Evolutionary conservation across 2,113 vertebrate genomes (phyloP).

Genomic region (Vombatus ursinus): DNA sequence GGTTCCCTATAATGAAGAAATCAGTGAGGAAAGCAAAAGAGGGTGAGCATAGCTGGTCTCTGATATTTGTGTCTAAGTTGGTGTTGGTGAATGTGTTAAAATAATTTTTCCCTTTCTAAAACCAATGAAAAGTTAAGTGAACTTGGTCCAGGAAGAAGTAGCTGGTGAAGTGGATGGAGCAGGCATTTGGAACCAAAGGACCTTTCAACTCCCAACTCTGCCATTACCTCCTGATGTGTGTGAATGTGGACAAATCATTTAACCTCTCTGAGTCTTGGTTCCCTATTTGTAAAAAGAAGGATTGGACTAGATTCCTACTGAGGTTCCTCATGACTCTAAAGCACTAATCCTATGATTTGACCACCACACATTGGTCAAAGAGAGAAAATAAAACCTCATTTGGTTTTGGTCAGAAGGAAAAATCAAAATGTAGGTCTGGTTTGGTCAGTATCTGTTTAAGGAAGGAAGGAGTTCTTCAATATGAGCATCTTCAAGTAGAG

Average conservation of each 20-base stretch:
- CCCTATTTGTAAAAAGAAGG: neutral
- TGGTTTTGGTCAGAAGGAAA: neutral
- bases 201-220: neutral
- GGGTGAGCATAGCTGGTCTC: neutral
- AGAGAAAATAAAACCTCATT: neutral
- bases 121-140: neutral
- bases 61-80: neutral
- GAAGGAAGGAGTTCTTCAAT: neutral
- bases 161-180: neutral
- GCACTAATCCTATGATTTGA: neutral
- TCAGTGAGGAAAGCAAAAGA: neutral
- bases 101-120: neutral
- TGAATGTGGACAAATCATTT: neutral
- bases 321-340: neutral
- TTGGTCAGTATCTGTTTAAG: accelerated
- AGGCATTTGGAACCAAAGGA: neutral
- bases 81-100: neutral
- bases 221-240: neutral
- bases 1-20: neutral
- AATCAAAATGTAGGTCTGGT: neutral
- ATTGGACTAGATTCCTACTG: neutral
- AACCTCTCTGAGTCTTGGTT: neutral
- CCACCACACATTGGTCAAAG: neutral
- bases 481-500: neutral
- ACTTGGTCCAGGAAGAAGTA: neutral